These are phyloP conservation scores for Rhyacophila evoluta DNA, from an alignment of 2,888 invertebrate species.

Conservation along the genomic window DNA sequence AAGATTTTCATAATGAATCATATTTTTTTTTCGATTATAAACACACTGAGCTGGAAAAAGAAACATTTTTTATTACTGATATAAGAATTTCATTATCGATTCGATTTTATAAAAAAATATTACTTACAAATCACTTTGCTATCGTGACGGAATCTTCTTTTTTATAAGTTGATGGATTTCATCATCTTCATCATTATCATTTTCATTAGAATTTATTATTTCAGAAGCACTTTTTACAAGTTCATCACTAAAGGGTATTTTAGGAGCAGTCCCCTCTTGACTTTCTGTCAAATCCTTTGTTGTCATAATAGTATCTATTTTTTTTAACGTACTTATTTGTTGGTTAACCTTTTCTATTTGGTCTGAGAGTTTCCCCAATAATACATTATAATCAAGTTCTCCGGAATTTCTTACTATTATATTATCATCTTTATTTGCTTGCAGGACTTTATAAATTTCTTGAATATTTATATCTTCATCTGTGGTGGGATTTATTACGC, in stretches of 20 bases:
- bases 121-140: neutral
- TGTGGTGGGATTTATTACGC: neutral
- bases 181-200: neutral
- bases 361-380: neutral
- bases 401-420: neutral
- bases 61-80: neutral
- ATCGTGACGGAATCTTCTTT: neutral
- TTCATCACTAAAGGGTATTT: neutral
- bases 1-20: no score
- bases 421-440: slow-evolving; percentile 19
- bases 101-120: neutral
- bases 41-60: neutral
- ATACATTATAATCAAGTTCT: neutral
- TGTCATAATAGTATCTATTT: neutral
- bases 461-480: slow-evolving; percentile 11
- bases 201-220: neutral
- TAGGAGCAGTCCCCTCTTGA: neutral
- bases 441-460: slow-evolving; percentile 1
- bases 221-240: neutral
- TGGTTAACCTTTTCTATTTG: slow-evolving; percentile 7
- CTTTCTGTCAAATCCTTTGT: neutral
- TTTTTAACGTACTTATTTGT: neutral
- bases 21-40: no score
- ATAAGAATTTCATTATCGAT: neutral
- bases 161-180: neutral